These are phyloP conservation scores for Mesorhabditis spiculigera DNA, from an alignment of 2,888 invertebrate species.

Conservation along the genomic window DNA sequence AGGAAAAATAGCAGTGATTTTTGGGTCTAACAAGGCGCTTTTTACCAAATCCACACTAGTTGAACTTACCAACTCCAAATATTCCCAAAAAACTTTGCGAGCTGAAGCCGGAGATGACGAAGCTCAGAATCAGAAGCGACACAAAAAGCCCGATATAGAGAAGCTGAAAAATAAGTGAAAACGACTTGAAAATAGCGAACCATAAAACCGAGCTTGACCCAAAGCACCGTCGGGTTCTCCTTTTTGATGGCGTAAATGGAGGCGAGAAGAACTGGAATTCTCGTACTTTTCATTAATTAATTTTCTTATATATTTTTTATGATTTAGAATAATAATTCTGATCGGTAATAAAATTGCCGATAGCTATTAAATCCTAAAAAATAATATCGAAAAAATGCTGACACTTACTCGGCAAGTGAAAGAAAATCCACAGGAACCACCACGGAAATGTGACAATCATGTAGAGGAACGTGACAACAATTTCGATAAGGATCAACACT, in stretches of 20 bases:
- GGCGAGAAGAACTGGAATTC: not conserved
- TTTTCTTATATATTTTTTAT: too few species aligned
- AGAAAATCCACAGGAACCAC: slow-evolving; percentile 4
- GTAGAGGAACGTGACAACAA: not conserved
- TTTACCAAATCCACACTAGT: not conserved
- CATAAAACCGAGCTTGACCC: not conserved
- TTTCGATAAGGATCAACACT: slow-evolving; percentile 4
- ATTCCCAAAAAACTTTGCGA: not conserved
- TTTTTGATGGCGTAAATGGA: not conserved
- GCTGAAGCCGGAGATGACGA: not conserved
- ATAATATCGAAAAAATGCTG: not conserved
- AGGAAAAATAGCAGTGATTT: too few species aligned
- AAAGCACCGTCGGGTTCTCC: not conserved
- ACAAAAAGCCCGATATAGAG: not conserved
- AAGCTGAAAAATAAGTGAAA: not conserved
- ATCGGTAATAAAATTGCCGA: too few species aligned
- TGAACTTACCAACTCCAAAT: not conserved
- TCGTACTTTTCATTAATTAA: too few species aligned
- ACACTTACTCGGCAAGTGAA: not conserved
- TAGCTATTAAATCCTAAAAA: not conserved
- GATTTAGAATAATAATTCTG: too few species aligned
- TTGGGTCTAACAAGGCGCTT: not conserved
- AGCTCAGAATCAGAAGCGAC: not conserved
- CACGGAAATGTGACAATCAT: slow-evolving; percentile 4
- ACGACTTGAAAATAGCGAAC: not conserved